These are phyloP conservation scores for Amblyjoppa fuscipennis DNA, from an alignment of 2,888 invertebrate species.

Conservation along the genomic window DNA sequence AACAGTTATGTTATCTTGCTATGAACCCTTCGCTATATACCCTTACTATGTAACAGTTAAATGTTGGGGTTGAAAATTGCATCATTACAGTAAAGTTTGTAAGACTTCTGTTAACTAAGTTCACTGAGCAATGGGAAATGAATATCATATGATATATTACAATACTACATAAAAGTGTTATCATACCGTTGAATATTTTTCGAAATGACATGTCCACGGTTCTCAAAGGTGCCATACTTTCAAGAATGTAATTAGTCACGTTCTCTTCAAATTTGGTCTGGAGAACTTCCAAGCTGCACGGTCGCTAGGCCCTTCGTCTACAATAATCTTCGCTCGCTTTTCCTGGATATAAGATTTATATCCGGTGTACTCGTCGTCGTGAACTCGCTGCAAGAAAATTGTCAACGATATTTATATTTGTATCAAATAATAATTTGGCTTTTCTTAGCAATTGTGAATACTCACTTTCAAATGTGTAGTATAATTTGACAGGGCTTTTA, in stretches of 20 bases:
- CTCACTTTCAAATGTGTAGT: conserved; percentile 26
- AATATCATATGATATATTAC: background rate
- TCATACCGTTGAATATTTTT: conserved; percentile 21
- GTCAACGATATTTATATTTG: background rate
- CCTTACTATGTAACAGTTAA: too few species aligned
- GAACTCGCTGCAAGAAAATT: conserved; percentile 17
- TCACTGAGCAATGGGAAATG: background rate
- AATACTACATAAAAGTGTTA: background rate
- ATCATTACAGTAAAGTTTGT: too few species aligned
- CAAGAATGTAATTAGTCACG: conserved; percentile 8
- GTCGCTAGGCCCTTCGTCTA: background rate
- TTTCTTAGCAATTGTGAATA: background rate
- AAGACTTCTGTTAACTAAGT: background rate
- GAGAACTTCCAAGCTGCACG: conserved; percentile 21
- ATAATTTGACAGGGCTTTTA: conserved; percentile 10
- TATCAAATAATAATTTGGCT: background rate
- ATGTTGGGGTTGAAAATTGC: too few species aligned
- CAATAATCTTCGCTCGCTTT: conserved; percentile 5
- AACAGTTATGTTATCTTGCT: too few species aligned
- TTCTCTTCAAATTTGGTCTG: conserved; percentile 14
- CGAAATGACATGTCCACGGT: conserved; percentile 13
- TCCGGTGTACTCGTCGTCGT: background rate
- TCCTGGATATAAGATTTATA: background rate
- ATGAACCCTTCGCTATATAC: too few species aligned
- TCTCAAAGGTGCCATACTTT: conserved; percentile 11